Evolutionary conservation across 2,888 invertebrate species (phyloP).

Genomic region (Argyresthia albistria): DNA sequence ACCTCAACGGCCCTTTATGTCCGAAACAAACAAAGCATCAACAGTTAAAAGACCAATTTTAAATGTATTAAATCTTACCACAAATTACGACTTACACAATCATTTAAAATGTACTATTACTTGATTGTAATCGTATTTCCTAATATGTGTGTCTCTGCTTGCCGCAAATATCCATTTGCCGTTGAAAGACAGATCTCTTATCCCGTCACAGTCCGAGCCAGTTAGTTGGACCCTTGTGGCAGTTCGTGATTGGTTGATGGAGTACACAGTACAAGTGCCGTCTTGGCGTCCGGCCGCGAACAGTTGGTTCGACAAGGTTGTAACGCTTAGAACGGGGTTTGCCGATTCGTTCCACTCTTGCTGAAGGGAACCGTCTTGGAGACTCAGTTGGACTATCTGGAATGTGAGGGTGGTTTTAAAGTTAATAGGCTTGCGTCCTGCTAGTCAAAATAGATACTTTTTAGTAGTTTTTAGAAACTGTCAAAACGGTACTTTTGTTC

Average conservation of each 20-base stretch:
- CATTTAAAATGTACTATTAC: slow-evolving; percentile 59
- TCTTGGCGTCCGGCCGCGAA: slow-evolving; percentile 75
- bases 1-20: too few relatives aligned
- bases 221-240: slow-evolving; percentile 69
- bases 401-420: slow-evolving; percentile 13
- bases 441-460: too few relatives aligned
- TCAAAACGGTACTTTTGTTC: too few relatives aligned
- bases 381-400: slow-evolving; percentile 41
- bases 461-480: too few relatives aligned
- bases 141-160: slow-evolving; percentile 74
- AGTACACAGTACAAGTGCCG: slow-evolving; percentile 73
- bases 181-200: slow-evolving; percentile 74
- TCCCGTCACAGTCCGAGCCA: slow-evolving; percentile 80
- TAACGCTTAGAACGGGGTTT: slow-evolving; percentile 68
- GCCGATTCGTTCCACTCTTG: slow-evolving; percentile 68
- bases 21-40: too few relatives aligned
- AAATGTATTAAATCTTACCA: neutral
- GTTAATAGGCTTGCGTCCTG: too few relatives aligned
- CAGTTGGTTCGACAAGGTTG: slow-evolving; percentile 54
- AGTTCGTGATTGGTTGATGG: slow-evolving; percentile 40
- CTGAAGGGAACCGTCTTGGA: slow-evolving; percentile 34
- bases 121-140: slow-evolving; percentile 75
- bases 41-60: too few relatives aligned
- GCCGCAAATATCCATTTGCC: slow-evolving; percentile 74
- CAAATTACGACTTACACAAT: slow-evolving; percentile 12